These are phyloP conservation scores for Heliconius hortense DNA, from an alignment of 2,888 invertebrate genomes.

Conservation along the genomic window DNA sequence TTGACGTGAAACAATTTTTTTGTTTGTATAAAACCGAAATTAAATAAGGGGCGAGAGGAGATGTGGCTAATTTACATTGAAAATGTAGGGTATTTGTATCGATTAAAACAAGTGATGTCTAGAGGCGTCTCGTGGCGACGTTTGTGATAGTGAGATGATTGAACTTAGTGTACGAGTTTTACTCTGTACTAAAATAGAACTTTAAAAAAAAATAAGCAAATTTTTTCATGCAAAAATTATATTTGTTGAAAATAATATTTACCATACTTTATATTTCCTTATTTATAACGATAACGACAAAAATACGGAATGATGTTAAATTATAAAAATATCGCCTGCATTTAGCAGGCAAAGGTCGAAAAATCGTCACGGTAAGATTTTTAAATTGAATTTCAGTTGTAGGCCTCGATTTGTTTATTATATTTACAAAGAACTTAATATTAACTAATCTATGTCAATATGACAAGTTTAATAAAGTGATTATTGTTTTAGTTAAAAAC, in stretches of 20 bases:
- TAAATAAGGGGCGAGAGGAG: conserved; percentile 28
- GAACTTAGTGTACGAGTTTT: too few relatives aligned
- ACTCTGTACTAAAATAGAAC: not conserved
- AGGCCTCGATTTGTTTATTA: not conserved
- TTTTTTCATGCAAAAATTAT: not conserved
- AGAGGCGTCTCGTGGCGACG: conserved; percentile 8
- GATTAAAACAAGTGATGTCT: conserved; percentile 28
- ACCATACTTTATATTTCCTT: not conserved
- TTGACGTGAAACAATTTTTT: conserved; percentile 21
- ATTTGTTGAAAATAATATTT: not conserved
- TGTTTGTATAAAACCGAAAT: conserved; percentile 35
- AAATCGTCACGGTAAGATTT: not conserved
- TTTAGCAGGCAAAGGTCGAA: not conserved
- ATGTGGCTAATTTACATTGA: conserved; percentile 38
- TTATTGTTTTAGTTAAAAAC: not conserved
- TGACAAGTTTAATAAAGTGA: not conserved
- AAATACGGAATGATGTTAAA: not conserved
- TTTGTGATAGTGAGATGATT: not conserved
- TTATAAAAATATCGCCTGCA: not conserved
- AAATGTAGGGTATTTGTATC: conserved; percentile 33
- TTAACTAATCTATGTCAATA: not conserved
- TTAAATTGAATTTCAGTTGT: not conserved
- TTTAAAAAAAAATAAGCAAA: too few relatives aligned
- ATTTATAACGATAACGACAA: not conserved
- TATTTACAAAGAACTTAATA: too few relatives aligned